Percentiles rank a stretch among this genome's conserved stretches.
Evolutionary conservation across 1,140 invertebrate species (phyloP).

Genomic region (Phenacoccus solenopsis): DNA sequence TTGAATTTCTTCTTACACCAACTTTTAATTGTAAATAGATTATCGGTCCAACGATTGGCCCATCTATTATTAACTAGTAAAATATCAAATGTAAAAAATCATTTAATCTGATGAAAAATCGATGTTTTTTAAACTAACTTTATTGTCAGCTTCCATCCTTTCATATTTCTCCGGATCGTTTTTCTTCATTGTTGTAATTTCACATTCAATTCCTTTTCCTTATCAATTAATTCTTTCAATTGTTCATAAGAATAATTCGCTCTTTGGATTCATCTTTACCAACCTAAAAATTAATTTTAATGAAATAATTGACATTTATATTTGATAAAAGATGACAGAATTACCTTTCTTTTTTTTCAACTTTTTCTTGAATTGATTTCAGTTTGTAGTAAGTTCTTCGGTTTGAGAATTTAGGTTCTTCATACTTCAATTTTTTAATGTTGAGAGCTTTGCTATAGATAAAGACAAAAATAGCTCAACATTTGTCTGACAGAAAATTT

Average conservation of each 20-base stretch:
- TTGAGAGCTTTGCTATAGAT: slow-evolving; percentile 44
- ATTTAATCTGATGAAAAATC: neutral
- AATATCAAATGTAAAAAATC: neutral
- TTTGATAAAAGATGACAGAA: too few relatives aligned
- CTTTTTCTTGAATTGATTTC: slow-evolving; percentile 39
- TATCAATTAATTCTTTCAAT: slow-evolving; percentile 40
- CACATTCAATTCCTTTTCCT: slow-evolving; percentile 41
- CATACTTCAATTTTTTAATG: slow-evolving; percentile 45
- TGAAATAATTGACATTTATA: neutral
- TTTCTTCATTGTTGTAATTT: slow-evolving; percentile 57
- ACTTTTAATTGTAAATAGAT: slow-evolving; percentile 65
- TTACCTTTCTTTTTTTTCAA: slow-evolving; percentile 38
- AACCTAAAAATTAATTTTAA: slow-evolving; percentile 31
- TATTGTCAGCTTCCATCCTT: slow-evolving; percentile 44
- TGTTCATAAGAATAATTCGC: slow-evolving; percentile 39
- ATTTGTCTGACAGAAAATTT: slow-evolving; percentile 12
- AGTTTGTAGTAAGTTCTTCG: slow-evolving; percentile 43
- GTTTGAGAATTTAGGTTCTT: slow-evolving; percentile 42
- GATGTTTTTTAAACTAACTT: slow-evolving; percentile 34
- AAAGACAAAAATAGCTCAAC: slow-evolving; percentile 8
- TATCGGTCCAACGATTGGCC: slow-evolving; percentile 79
- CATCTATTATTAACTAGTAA: slow-evolving; percentile 50
- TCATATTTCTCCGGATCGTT: slow-evolving; percentile 60
- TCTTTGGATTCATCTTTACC: slow-evolving; percentile 44
- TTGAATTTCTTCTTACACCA: slow-evolving; percentile 74